Percentiles rank a stretch among this genome's conserved stretches.
Evolutionary conservation across 2,797 vertebrate genomes (phyloP).

Genomic region (Pseudochaenichthys georgianus): DNA sequence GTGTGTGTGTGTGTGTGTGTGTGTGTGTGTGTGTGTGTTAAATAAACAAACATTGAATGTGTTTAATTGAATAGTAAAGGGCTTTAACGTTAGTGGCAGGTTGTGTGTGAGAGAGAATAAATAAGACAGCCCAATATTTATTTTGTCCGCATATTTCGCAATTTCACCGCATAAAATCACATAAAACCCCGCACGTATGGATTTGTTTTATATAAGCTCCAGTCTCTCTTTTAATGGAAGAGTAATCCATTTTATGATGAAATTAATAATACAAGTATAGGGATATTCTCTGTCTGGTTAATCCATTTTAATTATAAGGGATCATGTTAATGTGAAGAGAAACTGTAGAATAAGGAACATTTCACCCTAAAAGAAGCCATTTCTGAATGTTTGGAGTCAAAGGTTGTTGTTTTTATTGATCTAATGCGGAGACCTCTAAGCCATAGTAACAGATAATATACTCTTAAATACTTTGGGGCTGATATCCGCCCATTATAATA

Average conservation of each 20-base stretch:
- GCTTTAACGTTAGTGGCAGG: no score
- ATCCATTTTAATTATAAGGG: conserved; percentile 16
- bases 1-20: no score
- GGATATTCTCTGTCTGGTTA: background rate
- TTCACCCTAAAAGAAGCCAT: background rate
- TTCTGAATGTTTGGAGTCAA: background rate
- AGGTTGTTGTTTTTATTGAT: conserved; percentile 2
- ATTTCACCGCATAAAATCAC: no score
- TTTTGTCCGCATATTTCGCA: no score
- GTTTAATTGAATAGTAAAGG: no score
- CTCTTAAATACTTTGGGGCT: background rate
- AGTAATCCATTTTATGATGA: conserved; percentile 4
- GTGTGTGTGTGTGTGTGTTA: no score
- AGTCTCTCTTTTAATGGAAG: background rate
- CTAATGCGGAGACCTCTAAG: conserved; percentile 26
- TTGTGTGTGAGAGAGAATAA: no score
- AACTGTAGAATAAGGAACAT: background rate
- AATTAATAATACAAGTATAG: background rate
- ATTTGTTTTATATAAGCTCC: background rate
- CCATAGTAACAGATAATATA: conserved; percentile 2
- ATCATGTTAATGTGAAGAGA: conserved; percentile 3
- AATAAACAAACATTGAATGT: no score
- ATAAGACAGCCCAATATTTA: no score
- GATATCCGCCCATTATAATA: conserved; percentile 32
- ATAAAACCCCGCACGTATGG: no score